Evolutionary conservation across 2,888 invertebrate genomes (phyloP).

Genomic region (Sphaerophoria taeniata): DNA sequence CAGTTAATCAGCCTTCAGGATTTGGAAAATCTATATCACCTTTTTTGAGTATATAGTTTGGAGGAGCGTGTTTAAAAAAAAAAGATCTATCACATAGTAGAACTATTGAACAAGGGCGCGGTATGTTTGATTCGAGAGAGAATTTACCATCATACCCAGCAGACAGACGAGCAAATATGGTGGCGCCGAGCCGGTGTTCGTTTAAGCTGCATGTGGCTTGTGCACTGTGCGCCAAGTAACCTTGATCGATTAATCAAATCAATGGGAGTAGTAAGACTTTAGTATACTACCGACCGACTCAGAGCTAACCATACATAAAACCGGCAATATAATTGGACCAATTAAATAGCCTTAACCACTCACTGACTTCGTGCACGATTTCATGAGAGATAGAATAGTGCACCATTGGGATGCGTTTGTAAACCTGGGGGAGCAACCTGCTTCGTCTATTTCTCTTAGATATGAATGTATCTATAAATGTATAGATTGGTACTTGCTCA

Average conservation of each 20-base stretch:
- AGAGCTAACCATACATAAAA: slow-evolving; percentile 36
- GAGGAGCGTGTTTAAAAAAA: slow-evolving; percentile 51
- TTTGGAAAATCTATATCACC: slow-evolving; percentile 70
- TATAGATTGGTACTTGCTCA: background rate
- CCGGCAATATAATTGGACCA: slow-evolving; percentile 73
- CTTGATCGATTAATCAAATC: slow-evolving; percentile 74
- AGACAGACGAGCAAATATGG: slow-evolving; percentile 60
- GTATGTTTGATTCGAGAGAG: slow-evolving; percentile 56
- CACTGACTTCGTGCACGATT: slow-evolving; percentile 72
- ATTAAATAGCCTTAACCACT: slow-evolving; percentile 72
- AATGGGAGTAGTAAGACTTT: slow-evolving; percentile 71
- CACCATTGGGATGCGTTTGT: slow-evolving; percentile 65
- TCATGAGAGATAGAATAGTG: slow-evolving; percentile 68
- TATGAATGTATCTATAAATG: background rate
- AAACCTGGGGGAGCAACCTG: slow-evolving; percentile 64
- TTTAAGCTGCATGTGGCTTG: slow-evolving; percentile 64
- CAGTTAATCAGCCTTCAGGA: slow-evolving; percentile 69
- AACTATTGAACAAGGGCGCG: slow-evolving; percentile 65
- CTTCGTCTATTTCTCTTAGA: slow-evolving; percentile 47
- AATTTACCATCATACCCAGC: slow-evolving; percentile 49
- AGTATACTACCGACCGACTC: slow-evolving; percentile 60
- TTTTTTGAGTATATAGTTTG: slow-evolving; percentile 27
- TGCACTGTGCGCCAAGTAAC: slow-evolving; percentile 59
- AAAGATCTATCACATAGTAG: slow-evolving; percentile 67
- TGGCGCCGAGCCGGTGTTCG: slow-evolving; percentile 70